Evolutionary conservation across 2,888 invertebrate genomes (phyloP).

Genomic region (Conus canariensis): DNA sequence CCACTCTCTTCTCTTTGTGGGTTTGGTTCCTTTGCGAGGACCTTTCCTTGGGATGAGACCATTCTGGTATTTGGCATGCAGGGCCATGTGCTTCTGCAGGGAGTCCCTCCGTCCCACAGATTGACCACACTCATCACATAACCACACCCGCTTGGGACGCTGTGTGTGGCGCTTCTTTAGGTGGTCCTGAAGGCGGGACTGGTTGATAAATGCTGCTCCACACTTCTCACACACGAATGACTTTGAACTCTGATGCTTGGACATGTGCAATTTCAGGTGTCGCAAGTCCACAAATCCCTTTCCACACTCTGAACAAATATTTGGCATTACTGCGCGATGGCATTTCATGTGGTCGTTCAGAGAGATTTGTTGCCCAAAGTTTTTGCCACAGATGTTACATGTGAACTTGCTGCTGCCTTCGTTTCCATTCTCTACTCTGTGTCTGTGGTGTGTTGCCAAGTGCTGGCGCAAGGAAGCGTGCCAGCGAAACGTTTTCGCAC

Average conservation of each 20-base stretch:
- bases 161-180: neutral
- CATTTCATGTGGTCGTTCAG: constrained; percentile 26
- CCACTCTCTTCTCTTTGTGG: neutral
- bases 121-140: constrained; percentile 36
- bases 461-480: constrained; percentile 14
- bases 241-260: constrained; percentile 30
- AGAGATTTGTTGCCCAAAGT: constrained; percentile 17
- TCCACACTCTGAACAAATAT: constrained; percentile 25
- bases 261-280: constrained; percentile 32
- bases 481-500: constrained; percentile 34
- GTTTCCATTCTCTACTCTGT: neutral
- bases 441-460: neutral
- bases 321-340: neutral
- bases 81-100: constrained; percentile 23
- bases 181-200: constrained; percentile 11
- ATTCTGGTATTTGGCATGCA: constrained; percentile 22
- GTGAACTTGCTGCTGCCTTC: neutral
- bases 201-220: constrained; percentile 18
- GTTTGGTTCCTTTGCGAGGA: constrained; percentile 6
- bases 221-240: constrained; percentile 30
- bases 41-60: constrained; percentile 9
- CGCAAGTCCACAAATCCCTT: constrained; percentile 21
- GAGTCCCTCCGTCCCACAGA: constrained; percentile 20
- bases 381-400: constrained; percentile 24
- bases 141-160: constrained; percentile 12